phyloP scores from a whole-genome alignment of 2,888 invertebrate genomes.

The Harpagoxenus sublaevis region DNA sequence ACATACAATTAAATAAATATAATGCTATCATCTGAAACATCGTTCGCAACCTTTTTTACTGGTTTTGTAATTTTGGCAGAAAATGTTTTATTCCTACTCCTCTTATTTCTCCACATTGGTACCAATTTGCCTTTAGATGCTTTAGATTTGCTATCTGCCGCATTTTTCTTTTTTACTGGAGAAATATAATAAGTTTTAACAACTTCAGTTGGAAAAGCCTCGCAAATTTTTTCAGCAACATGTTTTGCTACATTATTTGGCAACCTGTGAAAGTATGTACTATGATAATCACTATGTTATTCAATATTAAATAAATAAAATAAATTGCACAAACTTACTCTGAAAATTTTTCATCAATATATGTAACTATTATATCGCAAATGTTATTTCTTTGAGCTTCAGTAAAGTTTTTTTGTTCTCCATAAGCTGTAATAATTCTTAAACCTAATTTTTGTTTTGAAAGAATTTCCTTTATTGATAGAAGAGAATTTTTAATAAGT shows the following conservation, averaged over 20 bases:
- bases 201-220: background rate
- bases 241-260: background rate
- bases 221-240: constrained; percentile 13
- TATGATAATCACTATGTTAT: background rate
- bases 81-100: background rate
- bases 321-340: background rate
- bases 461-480: background rate
- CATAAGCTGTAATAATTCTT: constrained; percentile 3
- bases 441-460: constrained; percentile 10
- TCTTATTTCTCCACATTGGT: constrained; percentile 1
- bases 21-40: background rate
- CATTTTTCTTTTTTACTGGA: background rate
- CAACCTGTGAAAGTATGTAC: background rate
- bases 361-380: background rate
- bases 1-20: background rate
- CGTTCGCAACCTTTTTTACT: background rate
- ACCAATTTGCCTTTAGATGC: constrained; percentile 3
- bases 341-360: background rate
- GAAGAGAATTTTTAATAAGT: background rate
- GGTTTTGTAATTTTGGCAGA: background rate
- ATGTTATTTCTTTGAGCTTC: constrained; percentile 20
- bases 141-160: background rate
- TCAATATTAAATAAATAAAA: background rate
- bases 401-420: background rate
- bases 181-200: constrained; percentile 1